Conservation (phyloP, 2,113 vertebrate species). For the Nothoprocta pentlandii region DNA sequence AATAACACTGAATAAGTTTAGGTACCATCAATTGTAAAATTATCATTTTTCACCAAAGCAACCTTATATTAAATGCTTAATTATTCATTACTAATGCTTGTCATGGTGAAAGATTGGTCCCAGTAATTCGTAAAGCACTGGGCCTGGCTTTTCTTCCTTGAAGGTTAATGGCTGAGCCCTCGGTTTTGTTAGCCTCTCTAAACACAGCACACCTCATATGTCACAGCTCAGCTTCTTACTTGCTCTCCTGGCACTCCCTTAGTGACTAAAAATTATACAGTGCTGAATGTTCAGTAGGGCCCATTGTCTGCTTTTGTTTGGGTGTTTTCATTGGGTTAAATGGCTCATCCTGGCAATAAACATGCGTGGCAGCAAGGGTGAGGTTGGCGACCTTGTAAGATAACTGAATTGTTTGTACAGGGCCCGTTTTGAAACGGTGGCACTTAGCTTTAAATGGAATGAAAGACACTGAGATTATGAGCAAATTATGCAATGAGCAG, state of each 20-base stretch:
- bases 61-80: conserved; percentile 96
- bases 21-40: conserved; percentile 89
- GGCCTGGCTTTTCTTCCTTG: conserved; percentile 82
- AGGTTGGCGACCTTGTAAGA: not conserved
- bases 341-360: not conserved
- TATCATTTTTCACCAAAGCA: conserved; percentile 89
- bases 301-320: conserved; percentile 35
- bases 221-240: conserved; percentile 68
- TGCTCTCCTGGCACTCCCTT: not conserved
- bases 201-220: conserved; percentile 80
- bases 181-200: conserved; percentile 85
- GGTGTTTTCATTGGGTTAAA: conserved; percentile 13
- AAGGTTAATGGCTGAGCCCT: conserved; percentile 89
- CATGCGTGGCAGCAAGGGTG: not conserved
- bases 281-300: not conserved
- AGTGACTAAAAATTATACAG: not conserved
- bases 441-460: conserved; percentile 55
- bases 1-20: conserved; percentile 84
- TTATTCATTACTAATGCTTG: conserved; percentile 96
- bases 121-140: conserved; percentile 86
- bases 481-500: conserved; percentile 48
- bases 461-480: conserved; percentile 44
- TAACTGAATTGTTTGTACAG: not conserved
- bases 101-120: conserved; percentile 90
- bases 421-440: not conserved